Conservation (phyloP, 2,888 invertebrate genomes). For the Latrodectus hesperus region DNA sequence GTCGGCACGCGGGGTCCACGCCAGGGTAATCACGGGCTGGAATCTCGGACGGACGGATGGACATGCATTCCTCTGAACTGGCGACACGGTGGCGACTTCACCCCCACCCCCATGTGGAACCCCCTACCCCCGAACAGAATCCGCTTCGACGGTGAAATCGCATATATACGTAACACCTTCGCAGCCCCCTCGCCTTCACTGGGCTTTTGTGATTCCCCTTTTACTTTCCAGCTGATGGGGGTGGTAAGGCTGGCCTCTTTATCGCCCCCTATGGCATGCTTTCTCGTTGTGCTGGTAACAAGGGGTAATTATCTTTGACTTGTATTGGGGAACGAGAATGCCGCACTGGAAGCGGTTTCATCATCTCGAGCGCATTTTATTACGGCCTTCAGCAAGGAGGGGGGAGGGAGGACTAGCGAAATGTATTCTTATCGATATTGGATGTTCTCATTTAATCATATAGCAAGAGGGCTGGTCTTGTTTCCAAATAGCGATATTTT, state of each 20-base stretch:
- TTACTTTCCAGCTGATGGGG: conserved; percentile 2
- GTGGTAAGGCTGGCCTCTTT: conserved; percentile 58
- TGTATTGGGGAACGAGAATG: conserved; percentile 34
- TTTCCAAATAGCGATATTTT: background rate
- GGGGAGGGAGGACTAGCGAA: conserved; percentile 1
- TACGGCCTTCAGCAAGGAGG: conserved; percentile 35
- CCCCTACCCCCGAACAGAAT: conserved; percentile 31
- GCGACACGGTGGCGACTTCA: conserved; percentile 60
- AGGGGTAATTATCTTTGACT: conserved; percentile 65
- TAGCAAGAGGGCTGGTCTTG: conserved; percentile 10
- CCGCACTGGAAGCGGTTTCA: conserved; percentile 23
- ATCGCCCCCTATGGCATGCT: conserved; percentile 59
- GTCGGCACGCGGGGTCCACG: conserved; percentile 60
- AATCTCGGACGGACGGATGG: conserved; percentile 63
- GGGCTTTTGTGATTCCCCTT: conserved; percentile 27
- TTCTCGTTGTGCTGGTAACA: conserved; percentile 62
- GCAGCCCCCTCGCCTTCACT: conserved; percentile 7
- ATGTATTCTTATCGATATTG: conserved; percentile 49
- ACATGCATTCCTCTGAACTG: conserved; percentile 52
- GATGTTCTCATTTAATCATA: conserved; percentile 34
- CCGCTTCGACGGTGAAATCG: conserved; percentile 50
- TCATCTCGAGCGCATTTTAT: conserved; percentile 32
- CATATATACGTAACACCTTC: conserved; percentile 52
- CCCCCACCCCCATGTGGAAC: conserved; percentile 1
- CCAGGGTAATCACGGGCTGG: conserved; percentile 61